These are phyloP conservation scores for Chrysopilus asiliformis DNA, from an alignment of 2,888 invertebrate genomes.

Conservation along the genomic window DNA sequence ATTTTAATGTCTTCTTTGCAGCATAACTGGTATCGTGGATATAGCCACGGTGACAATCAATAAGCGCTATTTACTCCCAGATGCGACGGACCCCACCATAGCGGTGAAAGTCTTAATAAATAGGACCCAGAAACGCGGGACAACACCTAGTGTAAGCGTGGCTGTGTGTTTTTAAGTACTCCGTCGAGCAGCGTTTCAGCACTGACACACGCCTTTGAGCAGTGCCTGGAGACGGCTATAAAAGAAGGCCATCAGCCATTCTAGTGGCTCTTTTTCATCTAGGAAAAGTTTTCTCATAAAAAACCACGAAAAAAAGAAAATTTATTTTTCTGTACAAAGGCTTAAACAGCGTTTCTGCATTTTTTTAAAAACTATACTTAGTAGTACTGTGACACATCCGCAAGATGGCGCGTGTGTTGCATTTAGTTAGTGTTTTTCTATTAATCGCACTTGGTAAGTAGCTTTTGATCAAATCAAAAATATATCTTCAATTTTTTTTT, in stretches of 20 bases:
- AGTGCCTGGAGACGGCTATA: too few relatives aligned
- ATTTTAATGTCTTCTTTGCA: too few relatives aligned
- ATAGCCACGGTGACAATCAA: too few relatives aligned
- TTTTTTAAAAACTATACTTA: too few relatives aligned
- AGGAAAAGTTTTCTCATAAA: constrained; percentile 5
- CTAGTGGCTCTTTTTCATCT: too few relatives aligned
- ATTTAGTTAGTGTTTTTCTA: constrained; percentile 29
- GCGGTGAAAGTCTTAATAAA: constrained; percentile 35
- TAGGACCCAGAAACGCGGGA: constrained; percentile 34
- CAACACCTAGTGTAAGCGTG: constrained; percentile 39
- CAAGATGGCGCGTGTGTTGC: constrained; percentile 33
- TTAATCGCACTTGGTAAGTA: constrained; percentile 32
- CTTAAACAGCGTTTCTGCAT: too few relatives aligned
- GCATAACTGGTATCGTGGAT: too few relatives aligned
- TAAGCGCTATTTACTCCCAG: too few relatives aligned
- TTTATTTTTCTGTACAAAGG: constrained; percentile 4
- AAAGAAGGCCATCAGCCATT: too few relatives aligned
- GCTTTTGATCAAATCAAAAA: too few relatives aligned
- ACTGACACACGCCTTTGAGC: neutral
- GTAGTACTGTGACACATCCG: constrained; percentile 21
- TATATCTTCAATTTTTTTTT: too few relatives aligned
- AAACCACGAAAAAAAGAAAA: constrained; percentile 15
- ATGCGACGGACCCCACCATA: constrained; percentile 24
- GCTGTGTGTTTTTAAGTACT: constrained; percentile 36
- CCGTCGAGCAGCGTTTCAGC: constrained; percentile 22